Evolutionary conservation across 2,888 invertebrate genomes (phyloP), one percentile per base, ranked within the genome.

Genomic region (Epistrophe grossulariae): DNA sequence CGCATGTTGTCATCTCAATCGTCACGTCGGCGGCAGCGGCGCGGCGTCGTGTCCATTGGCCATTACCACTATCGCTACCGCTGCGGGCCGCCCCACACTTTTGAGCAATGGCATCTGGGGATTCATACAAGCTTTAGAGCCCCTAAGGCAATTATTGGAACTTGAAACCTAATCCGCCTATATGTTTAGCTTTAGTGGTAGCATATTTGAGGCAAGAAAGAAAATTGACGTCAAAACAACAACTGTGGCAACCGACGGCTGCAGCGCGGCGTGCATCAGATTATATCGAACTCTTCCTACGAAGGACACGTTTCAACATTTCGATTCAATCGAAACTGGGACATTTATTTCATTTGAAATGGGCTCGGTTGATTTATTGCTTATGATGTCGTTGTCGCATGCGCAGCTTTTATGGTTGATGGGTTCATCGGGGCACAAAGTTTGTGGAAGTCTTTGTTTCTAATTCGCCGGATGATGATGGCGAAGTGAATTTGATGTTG

Each of bases 271-370:
- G 31, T 50, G 60, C 15, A 70, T 57, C 57, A 31, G 64, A 68
- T 43, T 19, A 38, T 35, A 38, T 35, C 50, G 19, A 70, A 60
- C 57, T 80, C 80, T 66, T 68, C 28, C 60, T 24, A 28, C 70
- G 81, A 84, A 84, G 85, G 85, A 85, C 81, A 55, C 59, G 31
- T 55, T 70, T 78, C 78, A 48, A 70, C 77, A 73, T 73, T 77
- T 77, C 50, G 38, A 62, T 77, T 77, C 50, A 28, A 62, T 77
- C 43, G 62, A 73, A 85, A 78, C 78, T 85, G 81, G 85, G 82
- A 82, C 85, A 80, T 48, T 73, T 62, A 70, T 85, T 73, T 68
- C 48, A 57, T 57, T 78, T 68, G 60, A 50, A 48, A 62, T 59
- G 35, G 62, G 73, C 40, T 50, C 40, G 43, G 57, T 85, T 85